These are phyloP conservation scores for Pangasius mekongensis DNA, from an alignment of 2,797 vertebrate genomes.

Conservation along the genomic window DNA sequence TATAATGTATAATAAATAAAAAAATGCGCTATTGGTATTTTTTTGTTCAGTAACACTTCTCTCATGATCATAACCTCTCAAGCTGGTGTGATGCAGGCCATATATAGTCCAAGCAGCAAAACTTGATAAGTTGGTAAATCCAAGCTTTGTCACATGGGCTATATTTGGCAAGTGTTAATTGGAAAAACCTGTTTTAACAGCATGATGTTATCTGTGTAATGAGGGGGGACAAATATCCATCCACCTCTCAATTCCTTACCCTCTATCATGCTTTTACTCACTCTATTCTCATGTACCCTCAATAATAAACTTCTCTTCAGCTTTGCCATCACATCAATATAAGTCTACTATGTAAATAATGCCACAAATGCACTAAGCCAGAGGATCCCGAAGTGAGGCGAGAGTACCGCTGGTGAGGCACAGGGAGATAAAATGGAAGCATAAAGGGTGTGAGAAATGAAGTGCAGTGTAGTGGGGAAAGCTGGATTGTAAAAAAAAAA, in stretches of 20 bases:
- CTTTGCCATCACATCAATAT: not conserved
- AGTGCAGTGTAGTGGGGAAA: not conserved
- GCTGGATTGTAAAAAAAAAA: not conserved
- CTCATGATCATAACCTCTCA: not conserved
- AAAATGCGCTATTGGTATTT: not conserved
- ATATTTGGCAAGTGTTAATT: conserved; percentile 21
- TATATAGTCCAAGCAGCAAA: not conserved
- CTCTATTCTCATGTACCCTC: not conserved
- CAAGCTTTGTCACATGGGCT: not conserved
- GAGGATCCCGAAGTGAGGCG: not conserved
- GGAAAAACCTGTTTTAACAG: not conserved
- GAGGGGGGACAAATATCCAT: not conserved
- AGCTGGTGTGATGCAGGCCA: not conserved
- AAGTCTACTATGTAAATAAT: not conserved
- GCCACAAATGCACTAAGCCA: not conserved
- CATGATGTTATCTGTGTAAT: conserved; percentile 4
- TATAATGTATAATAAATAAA: not conserved
- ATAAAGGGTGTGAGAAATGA: not conserved
- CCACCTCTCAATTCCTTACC: conserved; percentile 7
- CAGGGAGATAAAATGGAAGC: not conserved
- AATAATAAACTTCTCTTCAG: not conserved
- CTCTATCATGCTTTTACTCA: not conserved
- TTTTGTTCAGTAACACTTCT: not conserved
- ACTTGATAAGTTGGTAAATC: not conserved
- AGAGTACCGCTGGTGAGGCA: not conserved